Percentiles rank a stretch among this genome's conserved stretches.
These are phyloP conservation scores for Celastrina argiolus DNA, from an alignment of 2,888 invertebrate genomes.

Conservation along the genomic window DNA sequence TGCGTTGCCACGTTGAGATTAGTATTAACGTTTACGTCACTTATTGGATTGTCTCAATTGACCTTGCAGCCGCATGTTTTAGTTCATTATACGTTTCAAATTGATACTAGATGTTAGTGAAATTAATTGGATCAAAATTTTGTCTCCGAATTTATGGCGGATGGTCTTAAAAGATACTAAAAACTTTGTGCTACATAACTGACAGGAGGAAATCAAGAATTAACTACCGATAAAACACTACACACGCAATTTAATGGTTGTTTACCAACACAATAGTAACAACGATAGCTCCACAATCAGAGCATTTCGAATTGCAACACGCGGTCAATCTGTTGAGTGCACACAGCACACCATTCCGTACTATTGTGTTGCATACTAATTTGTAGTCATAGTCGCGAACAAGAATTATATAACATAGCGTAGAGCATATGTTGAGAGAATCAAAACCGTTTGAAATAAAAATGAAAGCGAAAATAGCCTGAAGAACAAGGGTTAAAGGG, in stretches of 20 bases:
- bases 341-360: conserved; percentile 27
- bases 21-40: neutral
- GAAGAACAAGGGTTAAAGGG: too few species aligned
- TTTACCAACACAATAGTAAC: conserved; percentile 17
- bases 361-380: neutral
- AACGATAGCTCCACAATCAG: conserved; percentile 64
- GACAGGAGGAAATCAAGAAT: neutral
- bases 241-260: conserved; percentile 14
- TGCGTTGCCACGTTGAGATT: neutral
- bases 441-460: neutral
- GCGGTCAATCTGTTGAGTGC: conserved; percentile 62
- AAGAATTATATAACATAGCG: neutral
- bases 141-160: neutral
- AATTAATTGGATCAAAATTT: neutral
- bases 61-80: neutral
- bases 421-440: neutral
- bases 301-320: conserved; percentile 70
- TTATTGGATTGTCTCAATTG: neutral
- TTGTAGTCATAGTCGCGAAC: neutral
- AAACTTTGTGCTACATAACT: neutral
- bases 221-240: neutral
- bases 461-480: neutral
- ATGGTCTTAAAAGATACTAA: neutral
- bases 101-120: too few species aligned
- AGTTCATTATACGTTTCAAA: neutral